Percentiles rank a stretch among this genome's conserved stretches.
These are phyloP conservation scores for Hymenopus coronatus DNA, from an alignment of 2,888 invertebrate species.

Conservation along the genomic window DNA sequence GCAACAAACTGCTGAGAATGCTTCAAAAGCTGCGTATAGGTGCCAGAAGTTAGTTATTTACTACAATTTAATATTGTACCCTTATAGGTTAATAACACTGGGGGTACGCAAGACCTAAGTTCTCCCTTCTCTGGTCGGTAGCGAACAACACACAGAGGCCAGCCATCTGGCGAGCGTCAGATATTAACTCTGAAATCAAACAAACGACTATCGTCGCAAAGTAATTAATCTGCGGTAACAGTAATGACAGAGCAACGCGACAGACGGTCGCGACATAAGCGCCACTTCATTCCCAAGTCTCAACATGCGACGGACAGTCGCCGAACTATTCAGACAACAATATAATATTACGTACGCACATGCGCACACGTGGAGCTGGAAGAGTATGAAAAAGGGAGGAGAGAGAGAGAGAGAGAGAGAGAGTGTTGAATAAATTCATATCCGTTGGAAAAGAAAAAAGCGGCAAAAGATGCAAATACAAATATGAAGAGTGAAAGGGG, in stretches of 20 bases:
- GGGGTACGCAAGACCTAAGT: not conserved
- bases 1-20: too few species aligned
- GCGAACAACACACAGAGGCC: not conserved
- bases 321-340: constrained; percentile 19
- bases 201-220: constrained; percentile 19
- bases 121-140: not conserved
- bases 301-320: not conserved
- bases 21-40: not conserved
- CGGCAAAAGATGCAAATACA: not conserved
- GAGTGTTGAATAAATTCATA: not conserved
- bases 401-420: not conserved
- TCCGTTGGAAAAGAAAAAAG: not conserved
- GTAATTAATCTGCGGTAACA: constrained; percentile 25
- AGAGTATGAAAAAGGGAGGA: not conserved
- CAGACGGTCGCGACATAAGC: constrained; percentile 16
- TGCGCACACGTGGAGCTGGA: not conserved
- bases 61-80: not conserved
- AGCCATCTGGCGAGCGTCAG: constrained; percentile 20
- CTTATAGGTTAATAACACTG: not conserved
- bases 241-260: constrained; percentile 9
- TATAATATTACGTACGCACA: not conserved
- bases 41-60: not conserved
- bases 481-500: not conserved
- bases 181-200: constrained; percentile 29
- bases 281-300: constrained; percentile 20